These are phyloP conservation scores for Conistra vaccinii DNA, from an alignment of 2,888 invertebrate genomes.

Conservation along the genomic window DNA sequence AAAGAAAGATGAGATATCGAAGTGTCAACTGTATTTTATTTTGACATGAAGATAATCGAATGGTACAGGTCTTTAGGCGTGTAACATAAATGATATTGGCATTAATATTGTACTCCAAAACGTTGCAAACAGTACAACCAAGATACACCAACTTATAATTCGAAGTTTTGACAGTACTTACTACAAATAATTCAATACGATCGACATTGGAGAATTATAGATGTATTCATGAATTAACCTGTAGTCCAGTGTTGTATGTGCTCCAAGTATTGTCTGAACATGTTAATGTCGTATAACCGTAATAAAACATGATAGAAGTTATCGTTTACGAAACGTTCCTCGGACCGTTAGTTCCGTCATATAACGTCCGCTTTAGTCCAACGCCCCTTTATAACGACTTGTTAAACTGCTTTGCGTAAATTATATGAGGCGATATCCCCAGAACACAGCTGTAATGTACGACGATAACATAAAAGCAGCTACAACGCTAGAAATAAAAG, in stretches of 20 bases:
- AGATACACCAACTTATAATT: background rate
- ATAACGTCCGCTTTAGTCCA: conserved; percentile 41
- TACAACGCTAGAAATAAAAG: conserved; percentile 40
- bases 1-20: conserved; percentile 8
- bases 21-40: conserved; percentile 17
- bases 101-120: conserved; percentile 5
- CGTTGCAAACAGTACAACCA: conserved; percentile 7
- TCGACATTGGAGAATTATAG: conserved; percentile 13
- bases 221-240: conserved; percentile 16
- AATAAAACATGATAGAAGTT: conserved; percentile 27
- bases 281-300: conserved; percentile 18
- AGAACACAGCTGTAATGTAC: conserved; percentile 33
- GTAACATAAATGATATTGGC: conserved; percentile 19
- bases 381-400: conserved; percentile 48
- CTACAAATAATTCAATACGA: conserved; percentile 27
- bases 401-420: conserved; percentile 44
- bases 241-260: background rate
- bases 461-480: conserved; percentile 43
- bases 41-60: conserved; percentile 1
- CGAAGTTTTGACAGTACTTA: conserved; percentile 14
- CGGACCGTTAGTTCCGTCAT: conserved; percentile 37
- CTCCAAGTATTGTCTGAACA: background rate
- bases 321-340: conserved; percentile 48
- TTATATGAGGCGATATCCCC: conserved; percentile 27
- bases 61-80: background rate